Conservation (phyloP, 2,888 invertebrate genomes). For the Dermolepida albohirtum region DNA sequence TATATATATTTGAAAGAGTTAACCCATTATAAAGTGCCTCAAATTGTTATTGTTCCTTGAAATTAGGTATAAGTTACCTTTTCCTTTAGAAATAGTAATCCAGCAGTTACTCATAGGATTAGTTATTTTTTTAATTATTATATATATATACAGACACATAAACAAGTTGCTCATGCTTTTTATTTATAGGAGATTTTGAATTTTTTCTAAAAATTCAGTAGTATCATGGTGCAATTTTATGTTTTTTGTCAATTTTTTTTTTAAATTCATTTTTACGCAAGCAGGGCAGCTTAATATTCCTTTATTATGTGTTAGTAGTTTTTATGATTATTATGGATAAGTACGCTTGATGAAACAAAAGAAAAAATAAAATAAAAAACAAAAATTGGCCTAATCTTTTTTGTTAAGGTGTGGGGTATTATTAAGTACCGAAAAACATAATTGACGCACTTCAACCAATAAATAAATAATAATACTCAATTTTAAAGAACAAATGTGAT, state of each 20-base stretch:
- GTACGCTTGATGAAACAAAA: slow-evolving; percentile 19
- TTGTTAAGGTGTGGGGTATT: slow-evolving; percentile 55
- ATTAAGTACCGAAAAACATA: slow-evolving; percentile 50
- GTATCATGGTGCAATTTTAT: slow-evolving; percentile 39
- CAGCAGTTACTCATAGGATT: slow-evolving; percentile 35
- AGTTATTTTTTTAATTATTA: slow-evolving; percentile 14
- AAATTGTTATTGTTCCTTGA: slow-evolving; percentile 56
- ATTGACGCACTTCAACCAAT: slow-evolving; percentile 51
- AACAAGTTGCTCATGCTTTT: slow-evolving; percentile 42
- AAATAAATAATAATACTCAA: slow-evolving; percentile 60
- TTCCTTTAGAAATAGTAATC: slow-evolving; percentile 35
- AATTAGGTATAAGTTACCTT: slow-evolving; percentile 53
- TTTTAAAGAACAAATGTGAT: slow-evolving; percentile 58
- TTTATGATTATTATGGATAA: slow-evolving; percentile 36
- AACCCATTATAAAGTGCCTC: slow-evolving; percentile 56
- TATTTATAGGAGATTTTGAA: slow-evolving; percentile 4
- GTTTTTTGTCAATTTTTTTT: slow-evolving; percentile 11
- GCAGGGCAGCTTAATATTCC: slow-evolving; percentile 45
- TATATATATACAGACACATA: slow-evolving; percentile 30
- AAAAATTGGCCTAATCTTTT: slow-evolving; percentile 35
- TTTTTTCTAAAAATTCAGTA: background rate
- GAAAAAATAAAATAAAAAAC: slow-evolving; percentile 12
- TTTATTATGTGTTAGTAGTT: slow-evolving; percentile 43
- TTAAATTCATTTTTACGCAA: slow-evolving; percentile 17
- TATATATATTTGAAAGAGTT: slow-evolving; percentile 51